These are phyloP conservation scores for Amphiprion clarkii DNA, from an alignment of 2,797 vertebrate species.

Conservation along the genomic window DNA sequence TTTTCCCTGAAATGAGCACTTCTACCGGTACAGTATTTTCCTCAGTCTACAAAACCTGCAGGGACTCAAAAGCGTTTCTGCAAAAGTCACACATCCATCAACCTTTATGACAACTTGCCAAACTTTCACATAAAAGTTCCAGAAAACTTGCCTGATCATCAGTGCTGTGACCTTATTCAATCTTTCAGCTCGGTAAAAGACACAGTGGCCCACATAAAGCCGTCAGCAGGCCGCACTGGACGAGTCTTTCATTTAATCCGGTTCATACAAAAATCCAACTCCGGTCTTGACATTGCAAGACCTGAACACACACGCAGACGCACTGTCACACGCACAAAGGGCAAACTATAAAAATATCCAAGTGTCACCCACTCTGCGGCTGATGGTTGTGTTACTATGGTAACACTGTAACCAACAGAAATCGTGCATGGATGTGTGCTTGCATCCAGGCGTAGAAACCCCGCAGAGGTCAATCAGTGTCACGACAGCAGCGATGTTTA, in stretches of 20 bases:
- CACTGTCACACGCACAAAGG: slow-evolving; percentile 54
- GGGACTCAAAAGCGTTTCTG: background rate
- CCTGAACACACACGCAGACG: slow-evolving; percentile 22
- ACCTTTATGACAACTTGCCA: slow-evolving; percentile 14
- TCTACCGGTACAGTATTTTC: background rate
- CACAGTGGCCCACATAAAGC: slow-evolving; percentile 30
- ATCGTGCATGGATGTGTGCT: slow-evolving; percentile 20
- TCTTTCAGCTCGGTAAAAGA: slow-evolving; percentile 3
- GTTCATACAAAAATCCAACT: slow-evolving; percentile 21
- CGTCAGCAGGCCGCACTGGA: background rate
- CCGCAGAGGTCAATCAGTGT: slow-evolving; percentile 65
- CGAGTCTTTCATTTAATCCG: slow-evolving; percentile 26
- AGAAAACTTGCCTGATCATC: slow-evolving; percentile 10
- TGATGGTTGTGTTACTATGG: slow-evolving; percentile 77
- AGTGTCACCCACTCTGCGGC: slow-evolving; percentile 69
- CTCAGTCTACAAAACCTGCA: slow-evolving; percentile 12
- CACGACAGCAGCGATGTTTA: slow-evolving; percentile 32
- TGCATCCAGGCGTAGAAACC: slow-evolving; percentile 46
- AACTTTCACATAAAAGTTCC: slow-evolving; percentile 18
- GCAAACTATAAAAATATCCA: slow-evolving; percentile 74
- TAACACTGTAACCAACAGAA: slow-evolving; percentile 71
- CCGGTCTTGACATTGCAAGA: slow-evolving; percentile 16
- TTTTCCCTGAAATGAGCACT: slow-evolving; percentile 9
- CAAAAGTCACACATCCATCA: background rate
- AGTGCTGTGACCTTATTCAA: slow-evolving; percentile 38